Evolutionary conservation across 2,888 invertebrate genomes (phyloP), one percentile per base, ranked within the genome.

Genomic region (Atrina japonica): DNA sequence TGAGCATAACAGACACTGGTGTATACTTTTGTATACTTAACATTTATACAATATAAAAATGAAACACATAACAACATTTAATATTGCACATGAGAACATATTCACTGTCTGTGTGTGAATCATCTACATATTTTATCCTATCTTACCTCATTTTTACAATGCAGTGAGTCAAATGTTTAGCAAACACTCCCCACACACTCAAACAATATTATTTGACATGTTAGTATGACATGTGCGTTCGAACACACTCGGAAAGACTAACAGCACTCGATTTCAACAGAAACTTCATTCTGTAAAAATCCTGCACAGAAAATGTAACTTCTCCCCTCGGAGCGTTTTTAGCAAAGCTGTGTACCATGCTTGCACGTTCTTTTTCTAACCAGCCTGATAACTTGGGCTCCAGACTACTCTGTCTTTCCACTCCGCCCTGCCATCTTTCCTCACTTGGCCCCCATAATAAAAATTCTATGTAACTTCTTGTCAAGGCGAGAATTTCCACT

Each of bases 251-350:
- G 0, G 82, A 80, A 49, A 87, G 70, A 58, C 84, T 84, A 23
- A 79, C 77, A 14, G 86, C 82, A 70, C 82, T 85, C 9, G 87
- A 80, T 71, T 87, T 87, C 56, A 86, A 76, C 60, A 87, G 74
- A 70, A 87, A 87, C 59, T 86, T 86, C 78, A 87, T 80, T n/a
- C 81, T 79, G 66, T 86, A 87, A 58, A 83, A 86, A 52, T 87
- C 85, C 35, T 81, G 80, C 27, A 86, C 72, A 7, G 77, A 78
- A 29, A 83, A 80, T 16, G 80, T 78, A 23, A 76, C 65, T 11
- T 80, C 82, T 3, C 73, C 68, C 29, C 76, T 73, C 9, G 76
- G 63, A n/a, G 66, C 58, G 30, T 73, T 74, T 35, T 79, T 79
- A 9, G 87, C 85, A 59, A 86, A 82, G 30, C 76, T 74, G 18